These are phyloP conservation scores for Apostichopus japonicus DNA, from an alignment of 35 echinoderm and acorn worm species.

Conservation along the genomic window DNA sequence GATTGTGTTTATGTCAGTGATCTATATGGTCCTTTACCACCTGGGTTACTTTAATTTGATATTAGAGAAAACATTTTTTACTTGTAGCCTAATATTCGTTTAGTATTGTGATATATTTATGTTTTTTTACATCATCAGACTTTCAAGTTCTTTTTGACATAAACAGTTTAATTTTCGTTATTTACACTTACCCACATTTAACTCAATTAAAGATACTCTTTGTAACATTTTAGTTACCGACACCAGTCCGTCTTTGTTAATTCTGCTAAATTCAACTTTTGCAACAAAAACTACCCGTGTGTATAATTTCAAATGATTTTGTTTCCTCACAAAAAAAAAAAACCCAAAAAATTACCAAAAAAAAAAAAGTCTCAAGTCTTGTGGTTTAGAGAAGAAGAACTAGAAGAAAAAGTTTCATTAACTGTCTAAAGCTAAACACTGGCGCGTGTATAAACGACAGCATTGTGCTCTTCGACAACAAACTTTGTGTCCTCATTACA, in stretches of 20 bases:
- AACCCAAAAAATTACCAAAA: not conserved
- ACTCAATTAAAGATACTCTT: not conserved
- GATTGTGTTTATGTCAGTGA: no score
- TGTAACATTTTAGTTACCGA: not conserved
- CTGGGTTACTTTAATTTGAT: no score
- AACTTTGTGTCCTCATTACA: not conserved
- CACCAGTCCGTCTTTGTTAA: not conserved
- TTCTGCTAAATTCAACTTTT: not conserved
- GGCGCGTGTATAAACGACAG: slow-evolving; percentile 3
- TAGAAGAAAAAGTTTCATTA: slow-evolving; percentile 14
- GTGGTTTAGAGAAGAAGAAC: not conserved
- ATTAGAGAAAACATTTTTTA: no score
- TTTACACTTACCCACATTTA: not conserved
- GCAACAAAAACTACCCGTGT: not conserved
- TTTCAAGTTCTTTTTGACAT: no score
- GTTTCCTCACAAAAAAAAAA: not conserved
- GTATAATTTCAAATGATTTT: not conserved
- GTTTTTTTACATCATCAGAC: no score
- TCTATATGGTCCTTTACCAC: no score
- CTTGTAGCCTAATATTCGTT: no score
- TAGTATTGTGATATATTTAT: no score
- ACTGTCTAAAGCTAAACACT: slow-evolving; percentile 7
- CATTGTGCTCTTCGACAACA: slow-evolving; percentile 32
- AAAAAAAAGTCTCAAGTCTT: not conserved
- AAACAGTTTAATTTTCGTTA: no score